Evolutionary conservation across 2,113 vertebrate species (phyloP).

Genomic region (Antigone vipio): DNA sequence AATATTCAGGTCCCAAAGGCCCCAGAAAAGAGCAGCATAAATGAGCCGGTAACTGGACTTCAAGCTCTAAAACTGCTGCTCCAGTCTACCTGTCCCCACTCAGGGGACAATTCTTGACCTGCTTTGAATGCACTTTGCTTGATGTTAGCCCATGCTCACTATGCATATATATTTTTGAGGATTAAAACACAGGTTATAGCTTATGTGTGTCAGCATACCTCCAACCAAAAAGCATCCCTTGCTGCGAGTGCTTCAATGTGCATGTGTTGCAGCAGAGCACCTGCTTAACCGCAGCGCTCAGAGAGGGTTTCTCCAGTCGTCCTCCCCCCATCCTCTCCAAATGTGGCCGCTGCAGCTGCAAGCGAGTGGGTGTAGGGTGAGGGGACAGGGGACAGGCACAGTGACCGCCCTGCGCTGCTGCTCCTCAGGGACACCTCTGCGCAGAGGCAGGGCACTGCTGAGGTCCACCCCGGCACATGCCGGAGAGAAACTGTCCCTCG

Average conservation of each 20-base stretch:
- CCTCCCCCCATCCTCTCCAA: neutral
- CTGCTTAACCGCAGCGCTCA: neutral
- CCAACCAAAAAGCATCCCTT: neutral
- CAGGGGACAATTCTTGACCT: neutral
- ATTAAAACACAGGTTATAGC: neutral
- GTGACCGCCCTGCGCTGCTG: rapidly evolving
- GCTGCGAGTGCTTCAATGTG: rapidly evolving
- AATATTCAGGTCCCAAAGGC: rapidly evolving
- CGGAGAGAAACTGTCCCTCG: neutral
- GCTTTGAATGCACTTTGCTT: neutral
- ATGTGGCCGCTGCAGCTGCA: neutral
- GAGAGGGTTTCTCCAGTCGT: neutral
- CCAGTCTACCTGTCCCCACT: rapidly evolving
- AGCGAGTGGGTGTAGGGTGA: neutral
- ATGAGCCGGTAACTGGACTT: neutral
- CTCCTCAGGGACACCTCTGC: neutral
- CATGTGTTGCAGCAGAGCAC: neutral
- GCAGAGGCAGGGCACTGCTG: neutral
- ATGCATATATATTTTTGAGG: neutral
- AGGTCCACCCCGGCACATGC: rapidly evolving
- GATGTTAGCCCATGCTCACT: neutral
- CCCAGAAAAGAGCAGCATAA: neutral
- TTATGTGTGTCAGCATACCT: neutral
- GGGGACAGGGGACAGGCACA: neutral
- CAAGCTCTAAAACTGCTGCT: neutral